phyloP scores from a whole-genome alignment of 2,113 vertebrate species.

The Tetraodon nigroviridis region DNA sequence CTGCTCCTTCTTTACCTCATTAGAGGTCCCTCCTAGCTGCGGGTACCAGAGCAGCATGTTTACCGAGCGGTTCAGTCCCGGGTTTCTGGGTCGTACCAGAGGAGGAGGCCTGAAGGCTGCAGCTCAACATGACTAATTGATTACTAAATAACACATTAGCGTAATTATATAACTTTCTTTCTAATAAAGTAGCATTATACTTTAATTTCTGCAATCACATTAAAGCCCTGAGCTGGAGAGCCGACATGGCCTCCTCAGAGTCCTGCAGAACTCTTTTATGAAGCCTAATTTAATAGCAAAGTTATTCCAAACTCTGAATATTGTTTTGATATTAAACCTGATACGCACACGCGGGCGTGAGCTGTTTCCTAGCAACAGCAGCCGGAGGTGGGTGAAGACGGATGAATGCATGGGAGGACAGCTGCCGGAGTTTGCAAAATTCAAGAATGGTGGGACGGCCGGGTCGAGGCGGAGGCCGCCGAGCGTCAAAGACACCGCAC shows the following conservation, averaged over 20 bases:
- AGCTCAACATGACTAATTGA: slow-evolving; percentile 30
- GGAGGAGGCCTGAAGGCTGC: slow-evolving; percentile 21
- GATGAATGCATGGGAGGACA: slow-evolving; percentile 28
- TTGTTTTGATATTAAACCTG: slow-evolving; percentile 27
- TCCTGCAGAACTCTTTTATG: slow-evolving; percentile 5
- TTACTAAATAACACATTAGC: slow-evolving; percentile 18
- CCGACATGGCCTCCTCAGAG: slow-evolving; percentile 3
- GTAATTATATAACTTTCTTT: slow-evolving; percentile 11
- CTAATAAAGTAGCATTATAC: slow-evolving; percentile 12
- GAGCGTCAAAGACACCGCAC: too few species aligned
- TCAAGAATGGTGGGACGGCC: slow-evolving; percentile 10
- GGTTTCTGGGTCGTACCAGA: slow-evolving; percentile 63
- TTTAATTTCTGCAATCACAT: slow-evolving; percentile 2
- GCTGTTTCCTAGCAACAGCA: slow-evolving; percentile 61
- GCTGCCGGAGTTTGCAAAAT: slow-evolving; percentile 22
- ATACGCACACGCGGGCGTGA: slow-evolving; percentile 23
- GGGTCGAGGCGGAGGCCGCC: too few species aligned
- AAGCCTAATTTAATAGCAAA: slow-evolving; percentile 10
- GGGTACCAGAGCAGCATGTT: slow-evolving; percentile 55
- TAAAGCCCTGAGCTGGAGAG: not conserved
- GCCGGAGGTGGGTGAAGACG: slow-evolving; percentile 38
- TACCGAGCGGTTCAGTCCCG: slow-evolving; percentile 54
- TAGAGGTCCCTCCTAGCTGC: slow-evolving; percentile 60
- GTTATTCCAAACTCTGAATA: slow-evolving; percentile 23
- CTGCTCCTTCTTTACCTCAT: slow-evolving; percentile 61